Evolutionary conservation across 2,113 vertebrate genomes (phyloP).

Genomic region (Oncorhynchus mykiss): DNA sequence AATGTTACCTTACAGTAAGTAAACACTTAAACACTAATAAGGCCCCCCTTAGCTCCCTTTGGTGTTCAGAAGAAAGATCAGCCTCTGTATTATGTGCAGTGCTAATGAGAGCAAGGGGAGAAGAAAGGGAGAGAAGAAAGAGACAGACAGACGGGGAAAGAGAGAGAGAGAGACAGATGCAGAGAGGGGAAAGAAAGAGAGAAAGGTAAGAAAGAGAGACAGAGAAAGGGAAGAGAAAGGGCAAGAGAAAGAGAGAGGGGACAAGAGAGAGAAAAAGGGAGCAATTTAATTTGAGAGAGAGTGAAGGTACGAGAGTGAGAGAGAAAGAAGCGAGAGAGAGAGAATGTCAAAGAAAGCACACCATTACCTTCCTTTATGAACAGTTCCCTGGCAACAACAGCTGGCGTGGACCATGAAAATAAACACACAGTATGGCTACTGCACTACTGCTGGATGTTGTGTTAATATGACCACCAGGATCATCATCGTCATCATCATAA

Average conservation of each 20-base stretch:
- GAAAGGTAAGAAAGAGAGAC: background rate
- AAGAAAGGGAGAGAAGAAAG: background rate
- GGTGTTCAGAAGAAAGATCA: conserved; percentile 20
- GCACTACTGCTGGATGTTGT: background rate
- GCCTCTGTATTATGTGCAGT: conserved; percentile 23
- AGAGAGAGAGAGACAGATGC: background rate
- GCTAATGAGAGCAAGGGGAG: conserved; percentile 38
- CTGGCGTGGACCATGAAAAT: conserved; percentile 10
- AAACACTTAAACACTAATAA: conserved; percentile 38
- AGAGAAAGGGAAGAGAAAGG: background rate
- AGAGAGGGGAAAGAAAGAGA: background rate
- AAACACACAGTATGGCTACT: background rate
- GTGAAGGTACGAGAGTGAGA: conserved; percentile 10
- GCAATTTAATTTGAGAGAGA: background rate
- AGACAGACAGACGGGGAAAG: background rate
- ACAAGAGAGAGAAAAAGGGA: background rate
- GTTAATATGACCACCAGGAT: background rate
- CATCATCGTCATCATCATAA: background rate
- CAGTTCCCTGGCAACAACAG: conserved; percentile 27
- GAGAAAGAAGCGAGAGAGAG: conserved; percentile 15
- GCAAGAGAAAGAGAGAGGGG: background rate
- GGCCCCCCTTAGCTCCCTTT: conserved; percentile 20
- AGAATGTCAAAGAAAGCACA: background rate
- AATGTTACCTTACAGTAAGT: conserved; percentile 24
- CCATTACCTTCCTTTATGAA: conserved; percentile 31